phyloP scores from a whole-genome alignment of 2,888 invertebrate species.

The Hypolimnas misippus region DNA sequence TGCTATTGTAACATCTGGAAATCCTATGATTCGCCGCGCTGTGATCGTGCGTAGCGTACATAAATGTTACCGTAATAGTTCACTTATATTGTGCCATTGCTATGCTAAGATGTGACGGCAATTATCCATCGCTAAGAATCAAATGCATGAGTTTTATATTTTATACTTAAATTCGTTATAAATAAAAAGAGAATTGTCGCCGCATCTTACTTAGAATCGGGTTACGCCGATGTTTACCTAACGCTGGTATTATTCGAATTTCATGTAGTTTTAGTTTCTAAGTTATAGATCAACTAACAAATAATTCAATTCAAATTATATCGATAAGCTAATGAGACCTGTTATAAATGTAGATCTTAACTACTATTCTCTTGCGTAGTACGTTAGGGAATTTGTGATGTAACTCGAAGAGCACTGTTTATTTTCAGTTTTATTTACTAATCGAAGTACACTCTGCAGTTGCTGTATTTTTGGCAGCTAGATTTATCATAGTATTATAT shows the following conservation, averaged over 20 bases:
- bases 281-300: slow-evolving; percentile 17
- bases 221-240: slow-evolving; percentile 14
- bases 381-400: slow-evolving; percentile 35
- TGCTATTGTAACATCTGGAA: not conserved
- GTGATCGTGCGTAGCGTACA: slow-evolving; percentile 3
- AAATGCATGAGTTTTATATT: not conserved
- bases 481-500: slow-evolving; percentile 50
- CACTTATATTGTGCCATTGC: slow-evolving; percentile 47
- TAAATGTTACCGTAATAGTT: slow-evolving; percentile 8
- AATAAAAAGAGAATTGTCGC: slow-evolving; percentile 4
- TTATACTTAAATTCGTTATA: not conserved
- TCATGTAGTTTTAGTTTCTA: slow-evolving; percentile 29
- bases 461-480: slow-evolving; percentile 48
- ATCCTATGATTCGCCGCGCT: not conserved
- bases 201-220: slow-evolving; percentile 5
- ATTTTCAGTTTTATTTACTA: slow-evolving; percentile 24
- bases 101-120: slow-evolving; percentile 35
- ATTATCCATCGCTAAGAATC: not conserved
- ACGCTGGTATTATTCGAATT: slow-evolving; percentile 32
- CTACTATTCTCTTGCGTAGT: slow-evolving; percentile 25
- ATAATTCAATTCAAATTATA: slow-evolving; percentile 12
- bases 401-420: slow-evolving; percentile 25
- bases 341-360: slow-evolving; percentile 21
- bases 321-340: slow-evolving; percentile 26
- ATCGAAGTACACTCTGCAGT: slow-evolving; percentile 43